phyloP scores from a whole-genome alignment of 2,113 vertebrate genomes.

The Capreolus pygargus region DNA sequence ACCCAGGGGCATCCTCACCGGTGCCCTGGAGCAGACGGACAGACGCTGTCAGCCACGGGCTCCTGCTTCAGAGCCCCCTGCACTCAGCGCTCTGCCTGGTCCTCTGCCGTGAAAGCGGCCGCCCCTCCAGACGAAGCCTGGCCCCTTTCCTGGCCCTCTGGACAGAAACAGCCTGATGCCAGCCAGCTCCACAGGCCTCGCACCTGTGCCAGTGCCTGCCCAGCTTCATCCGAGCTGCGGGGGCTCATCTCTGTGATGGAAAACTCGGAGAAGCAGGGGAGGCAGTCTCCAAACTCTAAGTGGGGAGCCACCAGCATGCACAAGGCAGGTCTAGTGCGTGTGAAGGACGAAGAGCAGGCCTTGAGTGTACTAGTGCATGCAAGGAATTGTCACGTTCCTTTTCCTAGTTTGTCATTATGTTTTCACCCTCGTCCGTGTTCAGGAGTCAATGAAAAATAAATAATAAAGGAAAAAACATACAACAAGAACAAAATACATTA shows the following conservation, averaged over 20 bases:
- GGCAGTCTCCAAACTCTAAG: neutral
- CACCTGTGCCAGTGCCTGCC: neutral
- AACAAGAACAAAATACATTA: neutral
- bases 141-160: neutral
- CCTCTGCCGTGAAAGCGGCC: neutral
- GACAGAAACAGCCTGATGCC: neutral
- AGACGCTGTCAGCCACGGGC: rapidly evolving
- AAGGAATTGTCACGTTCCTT: neutral
- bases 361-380: too few species aligned
- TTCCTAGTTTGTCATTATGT: neutral
- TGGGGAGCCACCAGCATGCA: rapidly evolving
- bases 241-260: neutral
- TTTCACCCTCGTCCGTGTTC: neutral
- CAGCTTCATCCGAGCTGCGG: neutral
- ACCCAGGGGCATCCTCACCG: neutral
- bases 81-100: too few species aligned
- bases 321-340: rapidly evolving
- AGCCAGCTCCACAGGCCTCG: neutral
- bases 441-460: neutral
- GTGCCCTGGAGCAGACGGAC: neutral
- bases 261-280: neutral
- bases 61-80: neutral
- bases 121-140: neutral
- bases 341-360: too few species aligned
- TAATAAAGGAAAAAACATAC: neutral